Percentiles rank a stretch among this genome's conserved stretches.
Conservation (phyloP, 1,140 invertebrate genomes). For the Apolygus lucorum region DNA sequence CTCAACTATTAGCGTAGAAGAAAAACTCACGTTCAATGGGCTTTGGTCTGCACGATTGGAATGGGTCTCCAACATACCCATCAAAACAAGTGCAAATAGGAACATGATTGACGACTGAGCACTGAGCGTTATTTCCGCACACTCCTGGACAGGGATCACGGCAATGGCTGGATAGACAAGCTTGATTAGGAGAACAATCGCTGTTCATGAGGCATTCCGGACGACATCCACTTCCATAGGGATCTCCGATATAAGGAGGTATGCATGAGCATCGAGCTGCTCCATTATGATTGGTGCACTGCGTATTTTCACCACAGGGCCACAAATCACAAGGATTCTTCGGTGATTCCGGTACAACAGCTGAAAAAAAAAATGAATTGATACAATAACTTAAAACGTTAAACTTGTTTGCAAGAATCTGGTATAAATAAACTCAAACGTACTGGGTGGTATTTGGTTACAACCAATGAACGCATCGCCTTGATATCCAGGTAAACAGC, state of each 20-base stretch:
- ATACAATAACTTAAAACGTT: slow-evolving; percentile 3
- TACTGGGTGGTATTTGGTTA: slow-evolving; percentile 44
- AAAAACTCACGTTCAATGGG: slow-evolving; percentile 45
- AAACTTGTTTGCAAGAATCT: not conserved
- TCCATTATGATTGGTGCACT: slow-evolving; percentile 59
- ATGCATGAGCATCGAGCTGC: slow-evolving; percentile 67
- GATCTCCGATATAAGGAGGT: slow-evolving; percentile 66
- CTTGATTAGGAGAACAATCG: slow-evolving; percentile 66
- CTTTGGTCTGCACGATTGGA: slow-evolving; percentile 60
- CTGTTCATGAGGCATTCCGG: slow-evolving; percentile 70
- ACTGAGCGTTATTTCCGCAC: slow-evolving; percentile 69
- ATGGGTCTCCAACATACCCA: slow-evolving; percentile 71
- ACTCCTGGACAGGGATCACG: slow-evolving; percentile 75
- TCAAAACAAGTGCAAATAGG: slow-evolving; percentile 67
- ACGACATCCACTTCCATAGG: slow-evolving; percentile 45
- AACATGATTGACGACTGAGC: slow-evolving; percentile 69
- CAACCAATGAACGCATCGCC: slow-evolving; percentile 76
- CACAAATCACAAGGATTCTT: slow-evolving; percentile 64
- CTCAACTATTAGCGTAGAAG: no score
- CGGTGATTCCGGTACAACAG: slow-evolving; percentile 35
- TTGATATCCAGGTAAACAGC: slow-evolving; percentile 61
- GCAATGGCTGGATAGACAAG: slow-evolving; percentile 77
- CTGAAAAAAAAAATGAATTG: slow-evolving; percentile 29
- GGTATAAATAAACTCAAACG: no score
- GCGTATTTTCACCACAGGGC: slow-evolving; percentile 71